Base-by-base conservation (phyloP, 2,113 vertebrate genomes). In the Sinocyclocheilus rhinocerous region DNA sequence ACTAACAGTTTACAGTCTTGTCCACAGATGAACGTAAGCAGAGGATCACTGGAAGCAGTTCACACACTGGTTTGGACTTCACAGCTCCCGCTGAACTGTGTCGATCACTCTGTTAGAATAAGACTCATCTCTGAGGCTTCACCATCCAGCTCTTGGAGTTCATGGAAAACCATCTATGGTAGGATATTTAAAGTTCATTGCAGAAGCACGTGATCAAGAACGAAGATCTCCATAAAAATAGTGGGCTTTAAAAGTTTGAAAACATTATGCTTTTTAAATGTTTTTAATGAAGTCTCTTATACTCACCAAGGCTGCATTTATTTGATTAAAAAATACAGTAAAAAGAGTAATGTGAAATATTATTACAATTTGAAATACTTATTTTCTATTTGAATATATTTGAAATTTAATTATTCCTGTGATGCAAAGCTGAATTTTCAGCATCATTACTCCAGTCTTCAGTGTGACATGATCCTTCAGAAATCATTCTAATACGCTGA, bases 61-160 rank as follows among this genome's bases (percentile, higher is more conserved):
- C 1, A 63, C 55, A 63, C 52, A 3, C 92, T 90, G 93, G 90
- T 89, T 5, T 94, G 92, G 93, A 85, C 85, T 8, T 94, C 92
- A 12, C 81, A 88, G 7, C 67, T 93, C 73, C 94, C 94, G n/a
- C 89, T 94, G 57, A 87, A 93, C 81, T 94, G 94, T 65, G 85
- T 80, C 0, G 88, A 94, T 87, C 93, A 94, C 86, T 93, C 90
- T 1, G 91, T 91, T 78, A 92, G 93, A 79, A 87, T 94, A 36
- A 91, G 92, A 86, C 4, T 6, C 22, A 39, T 92, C 67, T 89
- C 84, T 67, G 86, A 84, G 59, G 52, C 76, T 7, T 86, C 88
- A 9, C 16, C 6, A 9, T 22, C 52, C 0, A 86, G 91, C 85
- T 83, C 83, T 50, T 94, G 94, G 94, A 93, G 92, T 50, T 4